Evolutionary conservation across 2,113 vertebrate species (phyloP).

Genomic region (Grallaria varia): DNA sequence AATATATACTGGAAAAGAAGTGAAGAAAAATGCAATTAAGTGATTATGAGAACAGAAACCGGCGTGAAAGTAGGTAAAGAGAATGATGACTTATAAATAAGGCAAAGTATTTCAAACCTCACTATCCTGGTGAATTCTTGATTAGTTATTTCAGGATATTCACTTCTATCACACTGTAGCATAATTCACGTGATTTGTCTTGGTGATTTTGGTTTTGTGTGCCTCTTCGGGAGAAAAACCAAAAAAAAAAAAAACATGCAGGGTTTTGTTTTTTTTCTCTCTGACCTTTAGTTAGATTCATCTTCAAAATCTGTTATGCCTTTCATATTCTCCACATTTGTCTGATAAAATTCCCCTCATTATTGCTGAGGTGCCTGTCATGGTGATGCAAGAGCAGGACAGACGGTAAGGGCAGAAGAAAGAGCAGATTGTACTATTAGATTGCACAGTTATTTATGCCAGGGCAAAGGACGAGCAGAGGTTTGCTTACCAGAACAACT

Average conservation of each 20-base stretch:
- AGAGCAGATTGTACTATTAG: background rate
- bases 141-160: background rate
- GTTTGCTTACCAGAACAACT: conserved; percentile 7
- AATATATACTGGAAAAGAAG: background rate
- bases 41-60: background rate
- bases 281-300: background rate
- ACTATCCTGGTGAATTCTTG: background rate
- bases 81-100: background rate
- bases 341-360: background rate
- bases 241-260: background rate
- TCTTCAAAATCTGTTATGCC: background rate
- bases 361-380: background rate
- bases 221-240: background rate
- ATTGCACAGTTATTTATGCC: background rate
- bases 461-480: background rate
- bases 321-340: background rate
- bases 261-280: background rate
- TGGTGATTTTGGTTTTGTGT: background rate
- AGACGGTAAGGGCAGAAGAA: background rate
- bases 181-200: background rate
- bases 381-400: background rate
- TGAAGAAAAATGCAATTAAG: background rate
- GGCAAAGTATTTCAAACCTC: background rate
- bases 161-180: background rate
- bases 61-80: background rate